Base-by-base conservation (phyloP, 2,888 invertebrate species). In the Reticulitermes lucifugus region DNA sequence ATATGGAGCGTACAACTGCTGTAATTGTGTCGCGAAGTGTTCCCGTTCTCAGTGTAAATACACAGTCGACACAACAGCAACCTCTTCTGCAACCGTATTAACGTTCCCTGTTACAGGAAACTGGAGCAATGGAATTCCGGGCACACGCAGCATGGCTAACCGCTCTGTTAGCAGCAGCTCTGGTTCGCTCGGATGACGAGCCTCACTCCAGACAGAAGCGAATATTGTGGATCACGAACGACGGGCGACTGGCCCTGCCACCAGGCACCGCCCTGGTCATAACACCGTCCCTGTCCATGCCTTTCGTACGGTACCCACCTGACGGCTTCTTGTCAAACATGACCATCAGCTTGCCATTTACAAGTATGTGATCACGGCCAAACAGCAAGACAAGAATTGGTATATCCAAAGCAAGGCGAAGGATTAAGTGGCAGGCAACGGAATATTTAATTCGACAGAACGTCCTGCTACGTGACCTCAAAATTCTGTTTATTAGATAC, bases 241-340 rank as follows among this genome's bases (percentile, higher is more conserved):
- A 97, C 90, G 96, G 97, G 2, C 92, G 97, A 10, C 91, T 97
- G 88, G 97, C 97, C 0, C 90, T 97, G 88, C 97, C 97, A 1
- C 97, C 97, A 0, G 96, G 96, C 75, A 96, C 97, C 0, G 92
- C 95, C 4, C 92, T 97, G 91, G 93, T 95, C 46, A 95, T 97
- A 88, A 94, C 96, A 6, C 97, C 97, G 18, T 96, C 97, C 9
- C 90, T 97, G 77, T 95, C 96, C 9, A 92, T 97, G 92, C 97
- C 97, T 18, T 94, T 97, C 89, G 96, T 97, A 6, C 92, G 97
- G 88, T 95, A 97, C 92, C 97, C 97, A 14, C 96, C 96, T 0
- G 95, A 96, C 89, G 97, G 97, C 83, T 97, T 97, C 90, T 93
- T 96, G 88, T 96, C 96, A 83, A 97, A 97, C 90, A 92, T 97